A percentile compares a stretch with the other conserved stretches of the same genome.
These are phyloP conservation scores for Xerus inauris DNA, from an alignment of 2,113 vertebrate species.

Conservation along the genomic window DNA sequence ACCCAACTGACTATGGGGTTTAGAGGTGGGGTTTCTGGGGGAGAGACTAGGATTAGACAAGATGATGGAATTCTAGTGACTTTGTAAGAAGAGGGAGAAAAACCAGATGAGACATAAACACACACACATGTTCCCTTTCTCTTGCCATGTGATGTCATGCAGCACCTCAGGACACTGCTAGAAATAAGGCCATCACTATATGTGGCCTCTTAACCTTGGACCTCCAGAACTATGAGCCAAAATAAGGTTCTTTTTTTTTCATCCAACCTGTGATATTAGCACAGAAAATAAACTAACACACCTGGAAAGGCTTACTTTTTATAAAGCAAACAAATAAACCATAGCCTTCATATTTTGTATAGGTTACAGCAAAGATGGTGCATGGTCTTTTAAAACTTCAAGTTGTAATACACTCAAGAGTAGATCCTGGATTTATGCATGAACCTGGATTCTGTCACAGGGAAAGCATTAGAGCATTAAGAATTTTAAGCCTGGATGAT, in stretches of 20 bases:
- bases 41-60: neutral
- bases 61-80: fast-evolving
- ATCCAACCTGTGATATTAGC: neutral
- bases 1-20: neutral
- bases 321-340: neutral
- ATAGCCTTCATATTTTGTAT: neutral
- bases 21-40: too few relatives aligned
- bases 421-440: fast-evolving
- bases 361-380: neutral
- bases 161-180: neutral
- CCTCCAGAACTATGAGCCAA: neutral
- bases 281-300: neutral
- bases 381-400: neutral
- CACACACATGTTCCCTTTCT: fast-evolving
- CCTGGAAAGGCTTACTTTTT: neutral
- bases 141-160: neutral
- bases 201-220: neutral
- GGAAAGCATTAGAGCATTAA: neutral
- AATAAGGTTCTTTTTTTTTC: neutral
- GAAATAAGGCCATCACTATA: neutral
- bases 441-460: fast-evolving
- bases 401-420: neutral
- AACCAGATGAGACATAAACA: neutral
- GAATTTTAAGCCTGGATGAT: neutral
- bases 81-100: neutral